phyloP scores from a whole-genome alignment of 2,113 vertebrate genomes.

The Mionectes macconnelli region DNA sequence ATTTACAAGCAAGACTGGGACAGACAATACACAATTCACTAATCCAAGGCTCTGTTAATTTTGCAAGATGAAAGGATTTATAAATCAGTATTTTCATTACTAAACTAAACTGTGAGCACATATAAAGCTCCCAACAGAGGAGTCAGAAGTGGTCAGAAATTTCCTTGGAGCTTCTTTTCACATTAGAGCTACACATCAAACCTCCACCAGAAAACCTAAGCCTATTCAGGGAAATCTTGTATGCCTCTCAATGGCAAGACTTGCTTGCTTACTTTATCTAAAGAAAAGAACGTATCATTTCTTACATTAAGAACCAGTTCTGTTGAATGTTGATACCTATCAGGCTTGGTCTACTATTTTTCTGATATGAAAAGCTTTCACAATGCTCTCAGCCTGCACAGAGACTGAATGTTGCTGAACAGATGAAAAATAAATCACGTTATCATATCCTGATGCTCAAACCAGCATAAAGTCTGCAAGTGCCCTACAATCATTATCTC shows the following conservation, averaged over 20 bases:
- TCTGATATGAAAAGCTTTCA: constrained; percentile 15
- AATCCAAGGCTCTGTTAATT: neutral
- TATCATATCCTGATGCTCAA: neutral
- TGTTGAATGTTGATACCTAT: neutral
- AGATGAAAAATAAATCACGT: constrained; percentile 38
- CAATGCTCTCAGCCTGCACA: neutral
- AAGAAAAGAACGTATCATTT: neutral
- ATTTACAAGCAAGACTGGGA: neutral
- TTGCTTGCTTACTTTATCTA: neutral
- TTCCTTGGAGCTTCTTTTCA: neutral
- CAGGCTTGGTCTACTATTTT: neutral
- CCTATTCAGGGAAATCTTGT: neutral
- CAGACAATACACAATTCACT: neutral
- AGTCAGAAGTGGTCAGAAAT: neutral
- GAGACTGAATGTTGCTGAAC: constrained; percentile 43
- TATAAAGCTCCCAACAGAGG: neutral
- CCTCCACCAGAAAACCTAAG: neutral
- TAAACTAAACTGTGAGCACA: neutral
- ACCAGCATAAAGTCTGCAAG: constrained; percentile 1
- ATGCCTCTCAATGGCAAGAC: neutral
- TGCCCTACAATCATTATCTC: neutral
- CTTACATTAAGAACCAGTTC: neutral
- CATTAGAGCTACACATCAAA: neutral
- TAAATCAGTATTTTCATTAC: neutral
- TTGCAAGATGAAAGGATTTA: neutral